phyloP scores from a whole-genome alignment of 1,140 invertebrate genomes.

The Zaprionus capensis region DNA sequence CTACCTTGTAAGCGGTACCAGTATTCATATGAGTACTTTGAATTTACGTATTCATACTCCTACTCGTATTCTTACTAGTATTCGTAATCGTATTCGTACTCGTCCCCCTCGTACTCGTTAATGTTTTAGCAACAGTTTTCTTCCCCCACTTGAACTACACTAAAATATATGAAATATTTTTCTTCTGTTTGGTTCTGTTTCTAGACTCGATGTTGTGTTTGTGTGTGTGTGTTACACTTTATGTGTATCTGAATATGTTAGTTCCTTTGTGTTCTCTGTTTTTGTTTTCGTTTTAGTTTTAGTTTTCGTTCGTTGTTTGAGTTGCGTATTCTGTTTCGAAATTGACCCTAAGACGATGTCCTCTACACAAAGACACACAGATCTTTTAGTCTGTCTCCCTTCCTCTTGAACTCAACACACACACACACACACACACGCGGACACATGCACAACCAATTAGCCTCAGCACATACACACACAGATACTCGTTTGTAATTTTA shows the following conservation, averaged over 20 bases:
- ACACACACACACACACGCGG: slow-evolving; percentile 23
- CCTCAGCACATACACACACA: slow-evolving; percentile 28
- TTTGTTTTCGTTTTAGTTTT: slow-evolving; percentile 2
- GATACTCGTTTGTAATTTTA: slow-evolving; percentile 11
- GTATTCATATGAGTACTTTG: slow-evolving; percentile 7
- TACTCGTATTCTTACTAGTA: background rate
- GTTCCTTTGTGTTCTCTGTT: slow-evolving; percentile 13
- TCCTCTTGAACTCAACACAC: background rate
- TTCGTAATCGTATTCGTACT: slow-evolving; percentile 12
- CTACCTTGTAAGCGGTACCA: background rate
- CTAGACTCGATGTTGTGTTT: slow-evolving; percentile 23
- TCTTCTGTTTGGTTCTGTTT: slow-evolving; percentile 2
- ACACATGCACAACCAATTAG: slow-evolving; percentile 43
- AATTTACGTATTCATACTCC: slow-evolving; percentile 12
- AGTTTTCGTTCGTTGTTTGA: slow-evolving; percentile 1
- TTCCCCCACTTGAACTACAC: slow-evolving; percentile 25
- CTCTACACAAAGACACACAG: slow-evolving; percentile 17
- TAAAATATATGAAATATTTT: slow-evolving; percentile 21
- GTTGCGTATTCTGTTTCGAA: slow-evolving; percentile 21
- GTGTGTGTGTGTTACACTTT: slow-evolving; percentile 6
- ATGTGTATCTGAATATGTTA: slow-evolving; percentile 1
- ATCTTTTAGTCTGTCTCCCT: slow-evolving; percentile 1
- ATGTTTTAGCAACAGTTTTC: slow-evolving; percentile 43
- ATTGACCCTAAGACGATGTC: slow-evolving; percentile 19
- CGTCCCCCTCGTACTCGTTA: slow-evolving; percentile 23